Percentiles rank a stretch among this genome's conserved stretches.
Evolutionary conservation across 2,888 invertebrate genomes (phyloP).

Genomic region (Philopedon plagiatum): DNA sequence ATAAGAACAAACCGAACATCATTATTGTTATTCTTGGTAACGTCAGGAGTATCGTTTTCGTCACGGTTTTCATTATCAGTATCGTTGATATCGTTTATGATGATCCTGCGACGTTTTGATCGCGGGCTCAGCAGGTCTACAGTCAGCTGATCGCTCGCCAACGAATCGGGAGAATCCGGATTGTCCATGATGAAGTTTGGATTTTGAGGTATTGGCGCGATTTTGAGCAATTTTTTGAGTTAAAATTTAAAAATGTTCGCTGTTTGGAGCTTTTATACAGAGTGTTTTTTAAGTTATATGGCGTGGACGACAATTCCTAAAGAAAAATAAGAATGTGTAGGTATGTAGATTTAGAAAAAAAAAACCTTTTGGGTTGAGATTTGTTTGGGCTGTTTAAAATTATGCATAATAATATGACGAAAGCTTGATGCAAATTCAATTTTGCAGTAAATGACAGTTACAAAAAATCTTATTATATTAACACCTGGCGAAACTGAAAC

Average conservation of each 20-base stretch:
- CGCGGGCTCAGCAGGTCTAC: conserved; percentile 65
- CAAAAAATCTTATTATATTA: too few relatives aligned
- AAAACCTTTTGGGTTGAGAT: neutral
- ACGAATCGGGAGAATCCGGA: conserved; percentile 68
- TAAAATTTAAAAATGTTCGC: too few relatives aligned
- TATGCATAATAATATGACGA: too few relatives aligned
- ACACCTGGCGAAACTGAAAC: too few relatives aligned
- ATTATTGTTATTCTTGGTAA: conserved; percentile 65
- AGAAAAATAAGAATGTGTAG: neutral
- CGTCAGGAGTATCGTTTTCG: conserved; percentile 49
- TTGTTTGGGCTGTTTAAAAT: neutral
- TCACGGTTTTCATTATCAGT: conserved; percentile 53
- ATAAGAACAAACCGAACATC: conserved; percentile 70
- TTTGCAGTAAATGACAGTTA: too few relatives aligned
- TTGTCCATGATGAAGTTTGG: conserved; percentile 28
- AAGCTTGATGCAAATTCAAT: too few relatives aligned
- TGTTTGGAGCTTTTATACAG: too few relatives aligned
- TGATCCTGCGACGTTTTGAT: conserved; percentile 62
- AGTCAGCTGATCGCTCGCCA: conserved; percentile 67
- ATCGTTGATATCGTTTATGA: conserved; percentile 55
- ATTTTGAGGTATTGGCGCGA: neutral
- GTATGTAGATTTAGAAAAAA: neutral
- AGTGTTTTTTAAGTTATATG: neutral
- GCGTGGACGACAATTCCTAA: neutral
- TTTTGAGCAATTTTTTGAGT: neutral